A percentile compares a stretch with the other conserved stretches of the same genome.
These are phyloP conservation scores for Ophraella communa DNA, from an alignment of 2,888 invertebrate species.

Conservation along the genomic window DNA sequence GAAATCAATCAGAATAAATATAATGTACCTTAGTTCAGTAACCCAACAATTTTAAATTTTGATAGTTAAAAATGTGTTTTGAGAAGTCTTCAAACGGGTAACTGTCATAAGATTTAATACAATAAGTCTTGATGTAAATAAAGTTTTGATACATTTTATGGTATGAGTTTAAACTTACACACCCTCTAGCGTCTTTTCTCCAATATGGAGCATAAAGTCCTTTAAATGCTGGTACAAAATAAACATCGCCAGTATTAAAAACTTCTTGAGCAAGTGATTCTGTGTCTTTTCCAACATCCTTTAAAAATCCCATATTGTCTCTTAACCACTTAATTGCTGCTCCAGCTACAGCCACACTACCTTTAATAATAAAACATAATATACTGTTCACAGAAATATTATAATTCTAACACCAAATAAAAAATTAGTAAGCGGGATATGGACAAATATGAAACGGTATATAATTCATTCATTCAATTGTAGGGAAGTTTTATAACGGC, in stretches of 20 bases:
- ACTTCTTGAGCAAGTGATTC: conserved; percentile 69
- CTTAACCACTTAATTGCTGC: conserved; percentile 92
- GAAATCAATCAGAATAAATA: too few species aligned
- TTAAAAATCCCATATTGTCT: conserved; percentile 87
- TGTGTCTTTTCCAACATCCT: conserved; percentile 73
- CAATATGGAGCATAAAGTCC: conserved; percentile 98
- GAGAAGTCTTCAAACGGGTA: too few species aligned
- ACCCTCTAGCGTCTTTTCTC: conserved; percentile 95
- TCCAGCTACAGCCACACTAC: conserved; percentile 91
- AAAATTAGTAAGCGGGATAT: too few species aligned
- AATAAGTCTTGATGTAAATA: not conserved
- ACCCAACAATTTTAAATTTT: too few species aligned
- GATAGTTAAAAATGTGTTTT: too few species aligned
- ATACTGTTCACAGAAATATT: too few species aligned
- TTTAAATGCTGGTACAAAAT: conserved; percentile 97
- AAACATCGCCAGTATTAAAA: conserved; percentile 90
- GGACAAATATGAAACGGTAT: too few species aligned
- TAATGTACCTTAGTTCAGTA: too few species aligned
- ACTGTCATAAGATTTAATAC: too few species aligned
- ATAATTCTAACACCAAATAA: too few species aligned
- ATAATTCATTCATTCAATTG: too few species aligned
- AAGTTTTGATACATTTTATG: not conserved
- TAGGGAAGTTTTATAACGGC: too few species aligned
- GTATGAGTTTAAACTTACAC: conserved; percentile 54
- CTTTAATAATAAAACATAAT: conserved; percentile 49